Evolutionary conservation across 2,797 vertebrate genomes (phyloP), one percentile per base, ranked within the genome.

Genomic region (Gadopsis marmoratus): DNA sequence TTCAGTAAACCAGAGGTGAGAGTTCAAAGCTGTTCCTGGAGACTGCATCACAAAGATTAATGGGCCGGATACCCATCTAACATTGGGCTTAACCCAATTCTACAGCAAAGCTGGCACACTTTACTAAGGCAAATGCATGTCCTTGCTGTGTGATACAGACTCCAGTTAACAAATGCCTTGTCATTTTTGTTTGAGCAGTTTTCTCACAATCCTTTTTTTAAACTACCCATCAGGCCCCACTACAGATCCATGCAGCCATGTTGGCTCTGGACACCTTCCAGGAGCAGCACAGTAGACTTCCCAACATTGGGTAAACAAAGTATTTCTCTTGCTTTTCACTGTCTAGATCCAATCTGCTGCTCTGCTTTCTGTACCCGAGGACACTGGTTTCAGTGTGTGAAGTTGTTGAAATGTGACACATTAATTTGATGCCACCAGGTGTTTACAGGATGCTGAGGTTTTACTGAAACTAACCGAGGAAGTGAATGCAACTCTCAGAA

Each of bases 1-100:
- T 98, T 97, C 85, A 99, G 98, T 93, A 99, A 97, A 92, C 96
- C 98, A 78, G 97, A 99, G 96, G 98, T 99, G 76, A 90, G 92
- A 75, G 14, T 74, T 66, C 53, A 41, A 53, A 77, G 29, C 21
- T 5, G 16, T 37, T 81, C 3, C 2, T 17, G 21, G 9, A 41
- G 12, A 26, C 51, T 23, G 14, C 23, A 37, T 74, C 13, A 48
- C 23, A 63, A 41, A 43, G 0, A 21, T 50, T 39, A 62, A n/a
- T 43, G 21, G n/a, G 19, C 21, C 5, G 19, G 10, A 50, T 35
- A 53, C 51, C 4, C 43, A 12, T 33, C 14, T 59, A 12, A 29
- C 35, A 16, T 59, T 66, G n/a, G 23, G 39, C 0, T 35, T 35
- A 19, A 63, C 19, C 23, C 35, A 21, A 10, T 47, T 65, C 50